These are phyloP conservation scores for Barypeithes pellucidus DNA, from an alignment of 2,888 invertebrate genomes.

Conservation along the genomic window DNA sequence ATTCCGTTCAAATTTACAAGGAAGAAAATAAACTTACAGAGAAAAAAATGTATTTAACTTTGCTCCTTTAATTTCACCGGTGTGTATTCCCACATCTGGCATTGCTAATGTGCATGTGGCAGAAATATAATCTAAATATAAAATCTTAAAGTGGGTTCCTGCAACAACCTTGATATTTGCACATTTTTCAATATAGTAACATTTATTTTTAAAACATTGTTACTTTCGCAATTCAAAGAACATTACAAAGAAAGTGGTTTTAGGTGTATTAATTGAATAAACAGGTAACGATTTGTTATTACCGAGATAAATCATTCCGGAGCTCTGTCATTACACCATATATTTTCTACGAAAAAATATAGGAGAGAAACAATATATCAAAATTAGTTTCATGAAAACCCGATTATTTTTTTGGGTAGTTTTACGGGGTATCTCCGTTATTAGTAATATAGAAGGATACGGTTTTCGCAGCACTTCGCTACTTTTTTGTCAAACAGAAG, in stretches of 20 bases:
- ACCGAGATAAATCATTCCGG: neutral
- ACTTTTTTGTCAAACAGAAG: too few species aligned
- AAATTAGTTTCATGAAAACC: too few species aligned
- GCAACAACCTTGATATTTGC: constrained; percentile 31
- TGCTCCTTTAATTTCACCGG: too few species aligned
- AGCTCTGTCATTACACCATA: neutral
- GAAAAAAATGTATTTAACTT: too few species aligned
- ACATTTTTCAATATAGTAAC: constrained; percentile 16
- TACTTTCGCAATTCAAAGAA: constrained; percentile 4
- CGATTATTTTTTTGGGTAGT: too few species aligned
- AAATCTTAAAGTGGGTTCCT: constrained; percentile 18
- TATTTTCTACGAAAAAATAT: neutral
- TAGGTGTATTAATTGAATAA: neutral
- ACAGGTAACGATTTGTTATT: neutral
- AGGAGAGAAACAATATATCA: too few species aligned
- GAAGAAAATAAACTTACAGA: too few species aligned
- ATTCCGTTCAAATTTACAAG: too few species aligned
- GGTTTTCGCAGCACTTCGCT: too few species aligned
- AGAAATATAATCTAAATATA: constrained; percentile 24
- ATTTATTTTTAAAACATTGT: constrained; percentile 21
- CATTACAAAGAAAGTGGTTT: constrained; percentile 1
- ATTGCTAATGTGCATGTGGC: constrained; percentile 17
- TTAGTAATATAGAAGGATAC: too few species aligned
- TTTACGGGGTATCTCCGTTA: too few species aligned
- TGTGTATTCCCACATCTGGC: constrained; percentile 18